phyloP scores from a whole-genome alignment of 2,888 invertebrate genomes.

The Archaeoteleia sp. region DNA sequence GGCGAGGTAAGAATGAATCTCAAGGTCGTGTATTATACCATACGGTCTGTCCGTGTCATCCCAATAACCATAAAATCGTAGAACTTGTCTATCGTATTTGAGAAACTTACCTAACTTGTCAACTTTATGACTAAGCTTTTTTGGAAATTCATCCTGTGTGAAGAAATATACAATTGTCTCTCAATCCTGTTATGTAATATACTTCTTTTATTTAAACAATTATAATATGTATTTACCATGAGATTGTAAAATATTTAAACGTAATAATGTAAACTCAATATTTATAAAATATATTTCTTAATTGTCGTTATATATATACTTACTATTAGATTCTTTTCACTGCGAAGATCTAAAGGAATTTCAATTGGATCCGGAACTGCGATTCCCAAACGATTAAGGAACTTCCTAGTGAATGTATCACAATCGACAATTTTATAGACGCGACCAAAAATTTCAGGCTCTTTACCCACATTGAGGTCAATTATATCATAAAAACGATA shows the following conservation, averaged over 20 bases:
- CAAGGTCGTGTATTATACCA: constrained; percentile 86
- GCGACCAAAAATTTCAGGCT: constrained; percentile 87
- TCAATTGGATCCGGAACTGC: constrained; percentile 84
- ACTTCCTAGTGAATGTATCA: constrained; percentile 84
- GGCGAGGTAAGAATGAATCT: constrained; percentile 89
- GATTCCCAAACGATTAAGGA: constrained; percentile 83
- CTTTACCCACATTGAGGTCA: constrained; percentile 90
- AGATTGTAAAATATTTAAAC: neutral
- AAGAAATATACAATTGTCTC: constrained; percentile 12
- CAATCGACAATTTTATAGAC: constrained; percentile 88
- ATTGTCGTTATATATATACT: constrained; percentile 16
- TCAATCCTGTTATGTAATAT: no score
- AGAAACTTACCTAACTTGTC: constrained; percentile 87
- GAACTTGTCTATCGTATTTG: constrained; percentile 84
- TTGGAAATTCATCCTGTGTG: constrained; percentile 66
- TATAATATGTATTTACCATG: neutral
- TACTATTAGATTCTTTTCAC: constrained; percentile 63
- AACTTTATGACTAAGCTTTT: constrained; percentile 78
- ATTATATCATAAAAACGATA: constrained; percentile 88
- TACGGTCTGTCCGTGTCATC: constrained; percentile 87
- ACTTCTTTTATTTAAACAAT: no score
- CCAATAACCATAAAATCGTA: constrained; percentile 92
- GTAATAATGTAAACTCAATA: neutral
- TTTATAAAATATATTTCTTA: neutral
- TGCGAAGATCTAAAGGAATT: constrained; percentile 76